Evolutionary conservation across 64 coral and sea anemone genomes (phyloP), one percentile per base, ranked within the genome.

Genomic region (Actinia equina): DNA sequence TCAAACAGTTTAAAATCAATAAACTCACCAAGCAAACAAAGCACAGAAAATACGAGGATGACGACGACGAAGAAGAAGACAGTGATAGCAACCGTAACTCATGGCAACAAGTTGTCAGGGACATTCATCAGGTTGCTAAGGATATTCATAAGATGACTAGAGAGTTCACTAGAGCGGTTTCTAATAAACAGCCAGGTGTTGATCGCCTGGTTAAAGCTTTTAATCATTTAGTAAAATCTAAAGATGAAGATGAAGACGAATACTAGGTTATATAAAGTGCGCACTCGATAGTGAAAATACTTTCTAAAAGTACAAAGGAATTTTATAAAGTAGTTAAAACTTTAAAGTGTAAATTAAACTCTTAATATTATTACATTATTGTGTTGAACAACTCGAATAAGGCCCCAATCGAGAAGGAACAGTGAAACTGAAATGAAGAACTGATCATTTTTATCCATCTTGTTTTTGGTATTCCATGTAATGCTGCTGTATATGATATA

Each of bases 161-260:
- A 30, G 83, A 85, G 6, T 63, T 85, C 10, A 55, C 37, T 27
- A 85, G 22, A 41, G n/a, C 78, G 22, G 45, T 85, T 19, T 51
- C 44, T 30, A 53, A 85, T 43, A 57, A 85, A 20, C 83, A 85
- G 17, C 83, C 83, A 37, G 83, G 53, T 53, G 52, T 85, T 55
- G 83, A 85, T 22, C 83, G 83, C 15, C n/a, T 85, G 59, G 83
- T 85, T 8, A 85, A 85, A 44, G 83, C 44, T 11, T 81, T 81
- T 81, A 81, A 44, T 44, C 42, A 81, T 22, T 44, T 81, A 8
- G 11, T 81, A 4, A 81, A 81, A n/a, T 20, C 78, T 52, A 81
- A 81, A 22, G 78, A 81, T 18, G 78, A 52, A 51, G 78, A 81
- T 49, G 78, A 81, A 20, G 78, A 81, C 15, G 49, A 81, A 9